Conservation (phyloP, 2,888 invertebrate genomes). For the Watsonalla cultraria region DNA sequence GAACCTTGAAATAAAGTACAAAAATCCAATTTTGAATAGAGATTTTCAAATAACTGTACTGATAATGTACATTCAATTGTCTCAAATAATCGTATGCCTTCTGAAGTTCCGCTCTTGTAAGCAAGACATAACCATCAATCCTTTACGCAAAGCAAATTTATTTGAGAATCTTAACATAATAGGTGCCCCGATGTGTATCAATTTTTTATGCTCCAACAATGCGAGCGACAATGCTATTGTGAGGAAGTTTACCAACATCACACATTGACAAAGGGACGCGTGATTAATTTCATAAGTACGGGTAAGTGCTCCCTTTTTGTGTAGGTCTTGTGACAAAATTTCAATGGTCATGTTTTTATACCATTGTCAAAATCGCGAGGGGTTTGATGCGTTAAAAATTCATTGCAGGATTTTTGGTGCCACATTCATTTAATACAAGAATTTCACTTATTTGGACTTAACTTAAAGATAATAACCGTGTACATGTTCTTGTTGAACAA, state of each 20-base stretch:
- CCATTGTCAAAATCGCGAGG: background rate
- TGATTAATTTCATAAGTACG: constrained; percentile 69
- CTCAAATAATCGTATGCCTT: background rate
- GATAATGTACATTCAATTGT: no score
- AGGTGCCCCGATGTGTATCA: constrained; percentile 26
- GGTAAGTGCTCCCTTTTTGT: constrained; percentile 51
- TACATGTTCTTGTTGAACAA: no score
- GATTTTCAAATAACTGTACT: no score
- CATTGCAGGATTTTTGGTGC: background rate
- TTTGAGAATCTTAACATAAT: constrained; percentile 45
- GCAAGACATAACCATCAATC: constrained; percentile 51
- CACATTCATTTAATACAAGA: background rate
- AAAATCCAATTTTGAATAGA: no score
- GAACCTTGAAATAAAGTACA: no score
- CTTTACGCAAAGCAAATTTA: constrained; percentile 47
- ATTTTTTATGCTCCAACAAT: constrained; percentile 44
- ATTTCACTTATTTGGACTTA: no score
- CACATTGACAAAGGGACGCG: constrained; percentile 51
- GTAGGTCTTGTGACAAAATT: constrained; percentile 26
- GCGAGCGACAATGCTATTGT: constrained; percentile 50
- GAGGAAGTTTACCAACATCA: constrained; percentile 70
- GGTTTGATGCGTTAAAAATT: background rate
- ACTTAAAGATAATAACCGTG: no score
- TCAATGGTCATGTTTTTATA: constrained; percentile 6
- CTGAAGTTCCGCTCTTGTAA: constrained; percentile 18